These are phyloP conservation scores for Crambe crambe DNA, from an alignment of 37 sponge, comb jelly and placozoan genomes.

Conservation along the genomic window DNA sequence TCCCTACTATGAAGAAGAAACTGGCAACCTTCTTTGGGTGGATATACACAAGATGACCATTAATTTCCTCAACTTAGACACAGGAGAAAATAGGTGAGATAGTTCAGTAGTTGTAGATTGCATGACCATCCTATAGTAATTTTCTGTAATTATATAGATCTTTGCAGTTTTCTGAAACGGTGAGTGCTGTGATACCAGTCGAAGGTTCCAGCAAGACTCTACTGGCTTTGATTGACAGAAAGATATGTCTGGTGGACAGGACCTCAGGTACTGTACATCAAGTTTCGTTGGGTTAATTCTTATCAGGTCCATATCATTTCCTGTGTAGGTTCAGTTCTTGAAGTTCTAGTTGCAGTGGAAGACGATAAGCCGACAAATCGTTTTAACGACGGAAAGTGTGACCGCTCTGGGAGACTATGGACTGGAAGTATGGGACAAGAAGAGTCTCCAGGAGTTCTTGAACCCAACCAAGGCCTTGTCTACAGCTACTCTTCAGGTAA, in stretches of 20 bases:
- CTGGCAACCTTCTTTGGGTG: constrained; percentile 57
- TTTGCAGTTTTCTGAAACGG: too few relatives aligned
- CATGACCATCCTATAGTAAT: too few relatives aligned
- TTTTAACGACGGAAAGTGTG: constrained; percentile 70
- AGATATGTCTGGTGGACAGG: constrained; percentile 45
- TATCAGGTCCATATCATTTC: too few relatives aligned
- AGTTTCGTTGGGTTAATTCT: too few relatives aligned
- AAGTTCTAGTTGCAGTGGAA: not conserved
- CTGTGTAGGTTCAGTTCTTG: not conserved
- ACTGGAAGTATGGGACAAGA: constrained; percentile 54
- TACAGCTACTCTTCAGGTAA: constrained; percentile 38
- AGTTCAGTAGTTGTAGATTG: too few relatives aligned
- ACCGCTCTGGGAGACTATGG: constrained; percentile 46
- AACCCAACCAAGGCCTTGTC: not conserved
- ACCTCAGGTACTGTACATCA: constrained; percentile 32
- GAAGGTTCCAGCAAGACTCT: constrained; percentile 24
- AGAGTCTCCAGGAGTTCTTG: not conserved
- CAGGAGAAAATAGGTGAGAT: constrained; percentile 7
- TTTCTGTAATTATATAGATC: too few relatives aligned
- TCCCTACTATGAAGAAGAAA: constrained; percentile 44
- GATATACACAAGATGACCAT: constrained; percentile 30
- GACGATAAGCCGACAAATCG: constrained; percentile 27
- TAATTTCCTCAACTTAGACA: constrained; percentile 43
- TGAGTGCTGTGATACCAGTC: constrained; percentile 43
- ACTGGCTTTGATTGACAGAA: constrained; percentile 31